Evolutionary conservation across 2,888 invertebrate genomes (phyloP), one percentile per base, ranked within the genome.

Genomic region (Chrysotoxum bicinctum): DNA sequence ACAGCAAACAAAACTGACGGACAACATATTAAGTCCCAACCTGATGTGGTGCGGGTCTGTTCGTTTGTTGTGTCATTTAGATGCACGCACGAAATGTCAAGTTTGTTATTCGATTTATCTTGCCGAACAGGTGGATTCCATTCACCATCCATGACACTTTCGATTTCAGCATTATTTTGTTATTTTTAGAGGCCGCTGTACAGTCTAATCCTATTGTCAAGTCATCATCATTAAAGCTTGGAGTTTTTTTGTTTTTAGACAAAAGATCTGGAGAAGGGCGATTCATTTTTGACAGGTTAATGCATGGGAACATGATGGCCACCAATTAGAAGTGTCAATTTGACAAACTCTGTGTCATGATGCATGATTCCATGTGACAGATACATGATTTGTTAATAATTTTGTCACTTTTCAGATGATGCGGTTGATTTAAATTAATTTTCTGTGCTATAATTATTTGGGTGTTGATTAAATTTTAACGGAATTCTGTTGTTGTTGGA

Each of bases 141-240:
- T 79, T 50, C 35, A 56, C 43, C 43, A 43, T 43, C 58, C 66
- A 73, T 73, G 40, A 62, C 69, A 74, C 80, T 80, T 80, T 80
- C 80, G 30, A 19, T 80, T 80, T 80, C 62, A 56, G 26, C 10
- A 26, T 32, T 32, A 30, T 30, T 6, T 40, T 30, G 3, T 52
- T 58, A n/a, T 26, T 52, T 56, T 35, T 56, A 1, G 12, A 64
- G 62, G 70, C 26, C 50, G 6, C 19, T 16, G 21, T 21, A n/a
- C 21, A 37, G 14, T 60, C 66, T 68, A 73, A 68, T 66, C 43
- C 60, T 23, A 56, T 48, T 60, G 52, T 62, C 72, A 78, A 54
- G 70, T 54, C 43, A 58, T 70, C 64, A 58, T 76, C 64, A 76
- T 76, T 70, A 54, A 52, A 40, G 6, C 26, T 60, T 60, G 16